phyloP scores from a whole-genome alignment of 2,113 vertebrate genomes.

The Calcarius ornatus region DNA sequence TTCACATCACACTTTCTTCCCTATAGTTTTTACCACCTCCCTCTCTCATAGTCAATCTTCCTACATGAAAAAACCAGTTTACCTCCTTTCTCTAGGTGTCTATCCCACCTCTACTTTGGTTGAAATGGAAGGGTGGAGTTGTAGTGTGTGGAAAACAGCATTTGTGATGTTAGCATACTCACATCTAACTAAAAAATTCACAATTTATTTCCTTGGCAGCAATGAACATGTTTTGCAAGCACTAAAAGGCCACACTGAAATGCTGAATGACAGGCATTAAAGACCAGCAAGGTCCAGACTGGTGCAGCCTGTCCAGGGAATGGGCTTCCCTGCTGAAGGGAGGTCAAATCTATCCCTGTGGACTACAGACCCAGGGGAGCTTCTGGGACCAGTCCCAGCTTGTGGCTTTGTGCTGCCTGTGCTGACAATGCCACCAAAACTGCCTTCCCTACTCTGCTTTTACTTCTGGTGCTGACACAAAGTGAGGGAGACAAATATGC shows the following conservation, averaged over 20 bases:
- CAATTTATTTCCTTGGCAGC: not conserved
- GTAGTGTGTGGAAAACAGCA: not conserved
- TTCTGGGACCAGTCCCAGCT: not conserved
- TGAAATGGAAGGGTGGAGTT: not conserved
- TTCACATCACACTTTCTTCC: accelerated
- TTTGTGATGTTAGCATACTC: not conserved
- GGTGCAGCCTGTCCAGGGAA: not conserved
- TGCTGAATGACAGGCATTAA: not conserved
- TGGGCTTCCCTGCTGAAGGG: not conserved
- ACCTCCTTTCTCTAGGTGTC: not conserved
- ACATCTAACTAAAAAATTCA: not conserved
- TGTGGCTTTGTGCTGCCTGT: not conserved
- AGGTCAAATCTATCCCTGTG: accelerated
- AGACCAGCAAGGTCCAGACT: not conserved
- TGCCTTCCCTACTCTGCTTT: not conserved
- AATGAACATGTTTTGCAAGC: not conserved
- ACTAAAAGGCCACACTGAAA: not conserved
- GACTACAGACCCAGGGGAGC: accelerated
- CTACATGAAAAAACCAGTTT: not conserved
- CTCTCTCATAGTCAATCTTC: not conserved
- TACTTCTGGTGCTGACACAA: not conserved
- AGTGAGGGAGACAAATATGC: not conserved
- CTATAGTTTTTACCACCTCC: accelerated
- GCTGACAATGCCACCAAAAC: not conserved
- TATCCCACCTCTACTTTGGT: not conserved